These are phyloP conservation scores for Gobius niger DNA, from an alignment of 2,113 vertebrate species.

Conservation along the genomic window DNA sequence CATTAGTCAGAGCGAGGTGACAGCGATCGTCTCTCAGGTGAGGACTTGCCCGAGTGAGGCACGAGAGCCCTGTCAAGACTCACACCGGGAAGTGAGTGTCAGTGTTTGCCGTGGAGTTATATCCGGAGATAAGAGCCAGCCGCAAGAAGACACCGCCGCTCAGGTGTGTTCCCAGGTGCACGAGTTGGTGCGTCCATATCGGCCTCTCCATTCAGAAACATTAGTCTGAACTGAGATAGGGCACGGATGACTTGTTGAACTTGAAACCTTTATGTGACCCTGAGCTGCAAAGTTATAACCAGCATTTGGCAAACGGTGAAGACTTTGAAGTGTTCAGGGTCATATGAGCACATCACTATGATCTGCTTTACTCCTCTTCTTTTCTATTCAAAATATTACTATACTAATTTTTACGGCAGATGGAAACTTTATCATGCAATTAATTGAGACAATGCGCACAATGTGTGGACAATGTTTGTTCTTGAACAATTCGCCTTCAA, in stretches of 20 bases:
- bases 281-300: background rate
- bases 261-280: slow-evolving; percentile 32
- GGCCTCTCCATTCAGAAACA: slow-evolving; percentile 42
- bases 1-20: slow-evolving; percentile 38
- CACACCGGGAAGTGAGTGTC: slow-evolving; percentile 63
- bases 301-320: background rate
- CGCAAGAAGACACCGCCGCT: slow-evolving; percentile 45
- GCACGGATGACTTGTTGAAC: slow-evolving; percentile 57
- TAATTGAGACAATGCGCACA: too few relatives aligned
- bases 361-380: too few relatives aligned
- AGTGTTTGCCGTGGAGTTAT: slow-evolving; percentile 29
- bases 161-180: slow-evolving; percentile 49
- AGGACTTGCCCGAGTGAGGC: slow-evolving; percentile 41
- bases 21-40: slow-evolving; percentile 49
- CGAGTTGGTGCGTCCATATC: slow-evolving; percentile 50
- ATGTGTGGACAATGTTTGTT: too few relatives aligned
- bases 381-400: background rate
- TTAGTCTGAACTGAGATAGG: slow-evolving; percentile 39
- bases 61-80: slow-evolving; percentile 68
- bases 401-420: background rate
- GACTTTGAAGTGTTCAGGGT: background rate
- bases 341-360: background rate
- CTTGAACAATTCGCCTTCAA: too few relatives aligned
- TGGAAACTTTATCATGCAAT: background rate
- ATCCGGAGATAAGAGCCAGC: slow-evolving; percentile 53